Evolutionary conservation across 2,797 vertebrate species (phyloP), one percentile per base, ranked within the genome.

Genomic region (Acomys russatus): DNA sequence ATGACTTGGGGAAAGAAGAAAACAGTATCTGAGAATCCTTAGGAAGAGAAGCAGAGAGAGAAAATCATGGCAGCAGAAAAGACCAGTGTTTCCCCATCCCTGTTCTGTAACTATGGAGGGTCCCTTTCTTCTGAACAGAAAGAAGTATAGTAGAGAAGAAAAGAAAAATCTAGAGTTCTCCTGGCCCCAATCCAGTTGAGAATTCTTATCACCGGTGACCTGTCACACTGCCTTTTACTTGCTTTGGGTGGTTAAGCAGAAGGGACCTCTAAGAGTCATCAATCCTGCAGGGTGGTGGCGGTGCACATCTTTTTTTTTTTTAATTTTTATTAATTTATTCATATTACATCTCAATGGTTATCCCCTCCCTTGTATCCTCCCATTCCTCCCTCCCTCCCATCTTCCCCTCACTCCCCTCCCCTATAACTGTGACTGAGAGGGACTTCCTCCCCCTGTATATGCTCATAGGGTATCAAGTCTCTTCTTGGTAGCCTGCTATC

Each of bases 21-120:
- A 49, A 77, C 2, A 74, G 35, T 84, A 22, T 17, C 56, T 86
- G 44, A 64, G 8, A 49, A 90, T 90, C 9, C 30, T 2, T 38
- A 44, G 59, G 64, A 91, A 96, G 90, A 33, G 71, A 97, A 54
- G 80, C 33, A 28, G 91, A 94, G 15, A 38, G 9, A 8, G 64
- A 9, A 59, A 91, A 83, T 33, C 20, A n/a, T 38, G 3, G 49
- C 2, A 59, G 15, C 23, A 87, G 44, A 88, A 78, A 91, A 9
- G 70, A 61, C 18, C 14, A 56, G 38, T 8, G 2, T 94, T 77
- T 91, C 51, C 9, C n/a, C 54, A 92, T 68, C 11, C 12, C 17
- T 63, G n/a, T 18, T 38, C 33, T 84, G 96, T 89, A 94, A 70
- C 79, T 18, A 70, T 70, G 64, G 66, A 70, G 64, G 44, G 4